Conservation (phyloP, 2,113 vertebrate genomes). For the Gallinago undulata region DNA sequence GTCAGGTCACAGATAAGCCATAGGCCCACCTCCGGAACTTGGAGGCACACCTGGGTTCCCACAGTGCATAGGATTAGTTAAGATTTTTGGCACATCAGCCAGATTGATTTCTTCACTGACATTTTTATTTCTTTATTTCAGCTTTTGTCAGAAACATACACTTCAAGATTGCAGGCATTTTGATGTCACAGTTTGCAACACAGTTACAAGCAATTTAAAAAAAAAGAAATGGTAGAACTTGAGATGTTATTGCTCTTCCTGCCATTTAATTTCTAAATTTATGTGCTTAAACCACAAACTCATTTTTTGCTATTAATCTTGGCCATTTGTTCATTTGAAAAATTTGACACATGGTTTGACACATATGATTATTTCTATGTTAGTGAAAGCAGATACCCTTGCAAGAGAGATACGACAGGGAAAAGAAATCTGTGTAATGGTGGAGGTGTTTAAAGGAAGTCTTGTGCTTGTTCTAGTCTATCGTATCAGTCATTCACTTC, state of each 20-base stretch:
- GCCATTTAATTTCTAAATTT: conserved; percentile 21
- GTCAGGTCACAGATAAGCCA: background rate
- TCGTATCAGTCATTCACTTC: background rate
- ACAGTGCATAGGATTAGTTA: background rate
- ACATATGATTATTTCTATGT: background rate
- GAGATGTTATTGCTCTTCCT: background rate
- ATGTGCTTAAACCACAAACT: conserved; percentile 1
- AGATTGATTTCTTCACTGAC: background rate
- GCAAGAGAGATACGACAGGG: background rate
- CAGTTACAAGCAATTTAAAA: background rate
- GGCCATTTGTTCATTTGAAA: conserved; percentile 27
- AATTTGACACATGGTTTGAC: conserved; percentile 15
- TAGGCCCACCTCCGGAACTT: accelerated
- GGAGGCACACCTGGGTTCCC: background rate
- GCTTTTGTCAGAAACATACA: conserved; percentile 3
- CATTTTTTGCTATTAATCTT: conserved; percentile 1
- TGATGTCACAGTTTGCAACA: background rate
- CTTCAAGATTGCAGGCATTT: background rate
- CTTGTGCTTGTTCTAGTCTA: background rate
- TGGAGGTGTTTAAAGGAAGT: background rate
- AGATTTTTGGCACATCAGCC: background rate
- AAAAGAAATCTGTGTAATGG: background rate
- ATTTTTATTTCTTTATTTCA: conserved; percentile 33
- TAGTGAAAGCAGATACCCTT: background rate
- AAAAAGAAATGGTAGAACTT: background rate